These are phyloP conservation scores for Crotalus tigris DNA, from an alignment of 2,113 vertebrate genomes.

Conservation along the genomic window DNA sequence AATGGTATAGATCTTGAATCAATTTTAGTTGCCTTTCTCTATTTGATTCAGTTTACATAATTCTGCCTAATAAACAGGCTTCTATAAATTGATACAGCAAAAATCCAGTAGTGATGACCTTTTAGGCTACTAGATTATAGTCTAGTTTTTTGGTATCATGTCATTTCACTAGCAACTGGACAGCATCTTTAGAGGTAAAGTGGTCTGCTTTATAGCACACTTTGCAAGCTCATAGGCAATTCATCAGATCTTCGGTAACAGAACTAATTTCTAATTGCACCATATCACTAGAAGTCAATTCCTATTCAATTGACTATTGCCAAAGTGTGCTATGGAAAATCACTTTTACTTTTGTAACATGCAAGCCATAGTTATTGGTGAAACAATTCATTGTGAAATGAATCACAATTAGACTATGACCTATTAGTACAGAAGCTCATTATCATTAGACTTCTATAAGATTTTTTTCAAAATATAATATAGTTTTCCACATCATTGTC, in stretches of 20 bases:
- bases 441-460: neutral
- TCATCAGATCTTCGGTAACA: neutral
- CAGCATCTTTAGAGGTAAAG: neutral
- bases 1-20: neutral
- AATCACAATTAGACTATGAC: neutral
- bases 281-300: neutral
- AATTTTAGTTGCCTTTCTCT: neutral
- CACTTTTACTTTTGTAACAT: neutral
- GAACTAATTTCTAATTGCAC: neutral
- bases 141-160: neutral
- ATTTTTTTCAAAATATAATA: neutral
- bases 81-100: neutral
- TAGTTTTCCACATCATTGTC: neutral
- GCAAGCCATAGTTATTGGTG: neutral
- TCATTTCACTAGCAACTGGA: neutral
- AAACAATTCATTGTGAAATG: neutral
- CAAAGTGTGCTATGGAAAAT: neutral
- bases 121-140: neutral
- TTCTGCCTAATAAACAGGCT: neutral
- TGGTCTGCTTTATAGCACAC: neutral
- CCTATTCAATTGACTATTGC: neutral
- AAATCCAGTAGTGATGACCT: neutral
- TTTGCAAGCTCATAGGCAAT: neutral
- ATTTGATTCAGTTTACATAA: neutral
- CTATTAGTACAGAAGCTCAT: neutral